phyloP scores from a whole-genome alignment of 35 echinoderm and acorn worm genomes.

The Hemicentrotus pulcherrimus region DNA sequence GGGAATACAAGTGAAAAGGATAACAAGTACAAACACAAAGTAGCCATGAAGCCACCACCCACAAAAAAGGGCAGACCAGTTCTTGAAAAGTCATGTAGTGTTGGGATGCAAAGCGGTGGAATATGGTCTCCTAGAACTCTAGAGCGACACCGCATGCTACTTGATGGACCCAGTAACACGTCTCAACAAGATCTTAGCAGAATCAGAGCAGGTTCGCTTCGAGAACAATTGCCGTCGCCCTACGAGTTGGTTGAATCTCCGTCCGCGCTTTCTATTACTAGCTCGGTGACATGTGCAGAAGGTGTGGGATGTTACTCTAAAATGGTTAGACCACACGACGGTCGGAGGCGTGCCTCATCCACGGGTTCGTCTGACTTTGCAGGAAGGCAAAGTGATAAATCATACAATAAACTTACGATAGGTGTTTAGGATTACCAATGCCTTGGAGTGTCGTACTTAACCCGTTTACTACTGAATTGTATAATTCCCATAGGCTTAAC shows the following conservation, averaged over 20 bases:
- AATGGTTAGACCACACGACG: neutral
- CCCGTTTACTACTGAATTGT: too few species aligned
- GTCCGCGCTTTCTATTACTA: neutral
- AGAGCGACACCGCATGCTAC: slow-evolving; percentile 24
- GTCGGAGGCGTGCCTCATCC: neutral
- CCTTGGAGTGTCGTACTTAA: neutral
- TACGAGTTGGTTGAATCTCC: neutral
- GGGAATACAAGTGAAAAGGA: neutral
- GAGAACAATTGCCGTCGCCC: neutral
- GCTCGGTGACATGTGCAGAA: neutral
- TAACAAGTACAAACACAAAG: slow-evolving; percentile 9
- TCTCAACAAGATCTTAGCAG: neutral
- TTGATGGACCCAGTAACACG: neutral
- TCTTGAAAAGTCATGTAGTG: neutral
- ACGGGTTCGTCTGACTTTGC: neutral
- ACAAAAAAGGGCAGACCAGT: neutral
- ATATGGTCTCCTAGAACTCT: slow-evolving; percentile 29
- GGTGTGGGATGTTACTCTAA: slow-evolving; percentile 17
- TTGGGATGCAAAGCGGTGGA: neutral
- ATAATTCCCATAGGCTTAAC: too few species aligned
- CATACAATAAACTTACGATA: slow-evolving; percentile 6
- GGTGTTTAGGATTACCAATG: neutral
- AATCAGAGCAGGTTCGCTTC: neutral
- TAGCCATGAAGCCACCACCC: slow-evolving; percentile 36
- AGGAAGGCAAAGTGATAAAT: neutral